Evolutionary conservation across 2,113 vertebrate species (phyloP), one percentile per base, ranked within the genome.

Genomic region (Gambusia affinis): DNA sequence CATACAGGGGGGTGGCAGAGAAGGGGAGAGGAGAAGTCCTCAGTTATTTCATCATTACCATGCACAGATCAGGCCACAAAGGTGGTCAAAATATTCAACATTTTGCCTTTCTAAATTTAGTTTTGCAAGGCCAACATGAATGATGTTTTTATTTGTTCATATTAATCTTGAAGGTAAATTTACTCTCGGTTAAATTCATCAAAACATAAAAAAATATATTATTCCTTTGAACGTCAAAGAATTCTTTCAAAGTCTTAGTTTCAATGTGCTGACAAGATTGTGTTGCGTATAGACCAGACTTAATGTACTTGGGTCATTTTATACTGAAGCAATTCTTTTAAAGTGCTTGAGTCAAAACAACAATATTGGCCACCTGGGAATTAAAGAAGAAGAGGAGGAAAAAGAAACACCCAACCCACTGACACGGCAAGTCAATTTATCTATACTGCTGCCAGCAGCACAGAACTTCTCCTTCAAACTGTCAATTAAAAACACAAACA

Each of bases 1-100:
- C 92, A 92, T 92, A 86, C 87, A 10, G 51, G 86, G 94, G 92
- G 89, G 85, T 76, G 78, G 39, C 80, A 67, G 88, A 82, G 89
- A 86, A 82, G 87, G 92, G 76, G 87, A 81, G 89, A 83, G 67
- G 86, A 87, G 78, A 47, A 47, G 44, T 19, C 44, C 44, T 30
- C 75, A 74, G 74, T 82, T 84, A 80, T 87, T 87, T 86, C 78
- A 67, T 63, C 44, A 28, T 76, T 70, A 77, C 84, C 83, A 76
- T 75, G 35, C 39, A 47, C 79, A 78, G 68, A 88, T 76, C 66
- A 67, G 1, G 64, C 60, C 76, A 61, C 61, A 12, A 70, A 44
- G 60, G 33, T 39, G 67, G 24, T 62, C 15, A 51, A 77, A 63
- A 79, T 68, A 42, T 15, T 15, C 39, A 4, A 15, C 39, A 15